phyloP scores from a whole-genome alignment of 2,113 vertebrate genomes.

The Pseudopipra pipra region DNA sequence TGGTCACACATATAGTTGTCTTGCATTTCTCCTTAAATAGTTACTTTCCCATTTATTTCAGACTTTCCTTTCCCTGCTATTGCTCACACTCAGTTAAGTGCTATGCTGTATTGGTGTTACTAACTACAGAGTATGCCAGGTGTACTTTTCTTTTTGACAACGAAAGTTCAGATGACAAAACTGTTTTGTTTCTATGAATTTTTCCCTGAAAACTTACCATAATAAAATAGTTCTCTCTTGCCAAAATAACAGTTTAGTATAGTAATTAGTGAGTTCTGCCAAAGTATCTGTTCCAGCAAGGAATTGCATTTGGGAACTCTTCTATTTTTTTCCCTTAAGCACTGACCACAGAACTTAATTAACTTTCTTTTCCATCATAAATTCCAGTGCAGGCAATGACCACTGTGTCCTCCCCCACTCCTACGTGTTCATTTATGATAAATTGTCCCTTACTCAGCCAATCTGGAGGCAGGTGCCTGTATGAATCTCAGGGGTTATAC shows the following conservation, averaged over 20 bases:
- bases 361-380: conserved; percentile 75
- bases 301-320: conserved; percentile 51
- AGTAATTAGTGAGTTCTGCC: conserved; percentile 72
- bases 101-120: not conserved
- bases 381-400: conserved; percentile 64
- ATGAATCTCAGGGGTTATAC: conserved; percentile 63
- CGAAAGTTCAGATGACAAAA: conserved; percentile 38
- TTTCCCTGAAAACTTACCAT: conserved; percentile 43
- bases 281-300: conserved; percentile 62
- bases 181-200: conserved; percentile 28
- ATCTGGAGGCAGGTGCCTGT: conserved; percentile 67
- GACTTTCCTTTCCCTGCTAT: not conserved
- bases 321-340: conserved; percentile 67
- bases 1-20: not conserved
- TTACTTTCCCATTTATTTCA: not conserved
- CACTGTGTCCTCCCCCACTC: conserved; percentile 60
- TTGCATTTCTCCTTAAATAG: not conserved
- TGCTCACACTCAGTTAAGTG: not conserved
- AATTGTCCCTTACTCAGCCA: conserved; percentile 58
- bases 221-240: conserved; percentile 51
- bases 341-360: conserved; percentile 75
- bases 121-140: not conserved
- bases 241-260: conserved; percentile 46
- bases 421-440: conserved; percentile 68
- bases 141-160: conserved; percentile 18